phyloP scores from a whole-genome alignment of 2,797 vertebrate species.

The Megalops cyprinoides region DNA sequence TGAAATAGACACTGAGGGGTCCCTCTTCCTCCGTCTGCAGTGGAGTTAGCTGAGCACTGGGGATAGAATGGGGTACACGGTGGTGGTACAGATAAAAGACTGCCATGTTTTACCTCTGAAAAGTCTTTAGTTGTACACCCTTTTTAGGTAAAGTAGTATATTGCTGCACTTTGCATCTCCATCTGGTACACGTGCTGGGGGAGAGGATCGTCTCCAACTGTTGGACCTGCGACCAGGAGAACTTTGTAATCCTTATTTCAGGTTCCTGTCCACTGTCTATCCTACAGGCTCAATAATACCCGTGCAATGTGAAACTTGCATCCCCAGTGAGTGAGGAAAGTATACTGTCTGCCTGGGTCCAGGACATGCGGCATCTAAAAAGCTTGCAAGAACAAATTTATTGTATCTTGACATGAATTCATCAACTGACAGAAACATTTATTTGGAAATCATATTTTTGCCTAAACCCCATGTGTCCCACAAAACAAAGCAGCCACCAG shows the following conservation, averaged over 20 bases:
- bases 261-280: neutral
- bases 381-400: neutral
- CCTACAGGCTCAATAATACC: too few species aligned
- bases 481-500: constrained; percentile 33
- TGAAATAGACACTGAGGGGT: neutral
- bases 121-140: neutral
- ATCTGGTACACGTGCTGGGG: neutral
- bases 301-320: neutral
- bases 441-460: constrained; percentile 11
- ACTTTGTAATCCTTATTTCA: neutral
- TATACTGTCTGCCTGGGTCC: neutral
- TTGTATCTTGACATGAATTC: neutral
- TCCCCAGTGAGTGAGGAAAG: neutral
- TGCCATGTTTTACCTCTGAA: neutral
- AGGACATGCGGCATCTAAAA: neutral
- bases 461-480: neutral
- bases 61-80: neutral
- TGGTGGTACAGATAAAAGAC: neutral
- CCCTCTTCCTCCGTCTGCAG: neutral
- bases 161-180: neutral
- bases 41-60: neutral
- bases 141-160: neutral
- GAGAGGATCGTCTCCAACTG: neutral
- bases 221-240: neutral
- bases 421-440: neutral